These are phyloP conservation scores for Mactromeris polynyma DNA, from an alignment of 2,888 invertebrate species.

Conservation along the genomic window DNA sequence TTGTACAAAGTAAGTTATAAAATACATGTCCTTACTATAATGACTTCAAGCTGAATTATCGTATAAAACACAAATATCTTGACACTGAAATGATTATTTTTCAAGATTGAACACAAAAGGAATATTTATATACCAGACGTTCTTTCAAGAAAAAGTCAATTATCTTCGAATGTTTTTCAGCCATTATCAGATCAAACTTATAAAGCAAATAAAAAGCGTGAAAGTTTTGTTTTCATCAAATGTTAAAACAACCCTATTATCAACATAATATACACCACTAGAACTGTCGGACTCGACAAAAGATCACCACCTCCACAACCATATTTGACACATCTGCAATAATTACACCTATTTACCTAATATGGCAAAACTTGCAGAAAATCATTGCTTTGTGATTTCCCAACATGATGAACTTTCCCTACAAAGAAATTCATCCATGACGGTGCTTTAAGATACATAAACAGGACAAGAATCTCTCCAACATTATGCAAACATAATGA, in stretches of 20 bases:
- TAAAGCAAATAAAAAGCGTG: background rate
- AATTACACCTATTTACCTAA: background rate
- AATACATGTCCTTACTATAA: background rate
- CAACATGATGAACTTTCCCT: too few relatives aligned
- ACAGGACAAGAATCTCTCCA: too few relatives aligned
- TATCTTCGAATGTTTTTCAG: too few relatives aligned
- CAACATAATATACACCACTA: background rate
- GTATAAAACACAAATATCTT: background rate
- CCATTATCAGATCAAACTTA: too few relatives aligned
- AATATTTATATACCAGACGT: slow-evolving; percentile 1
- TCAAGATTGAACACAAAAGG: background rate
- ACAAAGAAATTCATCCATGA: too few relatives aligned
- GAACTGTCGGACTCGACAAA: background rate
- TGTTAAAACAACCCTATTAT: background rate
- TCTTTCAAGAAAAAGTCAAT: background rate
- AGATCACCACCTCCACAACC: background rate
- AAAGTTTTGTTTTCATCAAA: background rate
- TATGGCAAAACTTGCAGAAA: too few relatives aligned
- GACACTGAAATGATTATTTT: background rate
- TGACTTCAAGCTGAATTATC: background rate
- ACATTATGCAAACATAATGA: background rate
- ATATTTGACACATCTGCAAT: background rate
- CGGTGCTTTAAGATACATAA: too few relatives aligned
- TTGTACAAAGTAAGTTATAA: slow-evolving; percentile 6
- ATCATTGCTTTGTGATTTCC: too few relatives aligned